phyloP scores from a whole-genome alignment of 2,113 vertebrate species.

The Zeus faber region DNA sequence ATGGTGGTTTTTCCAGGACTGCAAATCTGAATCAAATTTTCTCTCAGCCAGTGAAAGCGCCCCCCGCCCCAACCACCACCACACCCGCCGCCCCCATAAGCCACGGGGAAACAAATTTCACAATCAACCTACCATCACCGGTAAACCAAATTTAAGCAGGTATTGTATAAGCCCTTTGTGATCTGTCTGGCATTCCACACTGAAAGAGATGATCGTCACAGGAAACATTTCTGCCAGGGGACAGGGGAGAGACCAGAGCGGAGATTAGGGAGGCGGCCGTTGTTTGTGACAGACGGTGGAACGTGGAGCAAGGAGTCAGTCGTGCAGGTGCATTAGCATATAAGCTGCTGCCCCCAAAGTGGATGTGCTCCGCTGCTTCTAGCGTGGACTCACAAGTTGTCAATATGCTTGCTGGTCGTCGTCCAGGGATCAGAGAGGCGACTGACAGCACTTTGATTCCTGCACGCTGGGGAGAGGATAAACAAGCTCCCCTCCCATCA shows the following conservation, averaged over 20 bases:
- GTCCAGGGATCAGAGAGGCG: conserved; percentile 54
- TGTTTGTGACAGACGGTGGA: too few species aligned
- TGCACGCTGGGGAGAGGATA: conserved; percentile 44
- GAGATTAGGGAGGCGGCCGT: too few species aligned
- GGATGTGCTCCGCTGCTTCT: conserved; percentile 23
- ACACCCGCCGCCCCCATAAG: neutral
- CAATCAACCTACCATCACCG: conserved; percentile 18
- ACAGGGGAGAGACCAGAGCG: conserved; percentile 14
- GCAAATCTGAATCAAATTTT: conserved; percentile 33
- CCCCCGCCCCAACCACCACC: neutral
- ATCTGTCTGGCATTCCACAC: conserved; percentile 1
- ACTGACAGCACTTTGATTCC: conserved; percentile 57
- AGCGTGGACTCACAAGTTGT: conserved; percentile 35
- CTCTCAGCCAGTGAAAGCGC: neutral
- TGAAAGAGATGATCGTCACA: conserved; percentile 17
- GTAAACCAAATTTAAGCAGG: conserved; percentile 11
- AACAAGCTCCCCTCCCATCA: conserved; percentile 45
- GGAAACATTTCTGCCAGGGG: conserved; percentile 19
- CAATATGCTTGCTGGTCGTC: conserved; percentile 60
- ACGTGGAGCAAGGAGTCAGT: conserved; percentile 12
- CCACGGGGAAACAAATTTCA: conserved; percentile 14
- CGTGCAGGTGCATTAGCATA: conserved; percentile 54
- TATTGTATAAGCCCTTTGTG: too few species aligned
- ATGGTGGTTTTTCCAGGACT: conserved; percentile 32
- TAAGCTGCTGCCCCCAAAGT: conserved; percentile 43